Percentiles rank a stretch among this genome's conserved stretches.
Evolutionary conservation across 2,797 vertebrate genomes (phyloP).

Genomic region (Harpia harpyja): DNA sequence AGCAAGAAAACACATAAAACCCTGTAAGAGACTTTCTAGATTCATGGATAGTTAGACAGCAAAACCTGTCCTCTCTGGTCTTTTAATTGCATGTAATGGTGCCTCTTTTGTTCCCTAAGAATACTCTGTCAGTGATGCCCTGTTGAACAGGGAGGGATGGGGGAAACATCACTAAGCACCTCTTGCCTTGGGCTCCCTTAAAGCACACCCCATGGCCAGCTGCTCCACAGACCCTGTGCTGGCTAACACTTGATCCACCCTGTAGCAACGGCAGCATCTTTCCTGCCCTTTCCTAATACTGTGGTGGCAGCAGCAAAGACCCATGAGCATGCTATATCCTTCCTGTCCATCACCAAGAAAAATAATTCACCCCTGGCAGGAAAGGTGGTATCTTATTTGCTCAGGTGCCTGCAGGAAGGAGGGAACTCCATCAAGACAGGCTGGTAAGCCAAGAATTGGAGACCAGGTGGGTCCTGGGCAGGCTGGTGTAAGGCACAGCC

Average conservation of each 20-base stretch:
- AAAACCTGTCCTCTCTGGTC: background rate
- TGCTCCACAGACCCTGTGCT: background rate
- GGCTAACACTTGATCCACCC: background rate
- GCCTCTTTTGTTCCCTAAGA: background rate
- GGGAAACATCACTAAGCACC: background rate
- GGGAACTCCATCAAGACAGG: background rate
- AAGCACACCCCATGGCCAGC: rapidly evolving
- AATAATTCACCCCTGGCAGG: background rate
- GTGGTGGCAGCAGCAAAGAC: background rate
- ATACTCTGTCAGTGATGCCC: background rate
- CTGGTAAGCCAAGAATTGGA: background rate
- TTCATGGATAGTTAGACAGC: background rate
- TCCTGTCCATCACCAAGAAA: background rate
- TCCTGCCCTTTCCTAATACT: background rate
- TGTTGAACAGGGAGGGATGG: background rate
- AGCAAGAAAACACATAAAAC: background rate
- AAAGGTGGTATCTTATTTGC: background rate
- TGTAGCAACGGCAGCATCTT: background rate
- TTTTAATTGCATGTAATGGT: background rate
- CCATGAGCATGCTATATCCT: background rate
- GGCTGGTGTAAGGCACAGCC: background rate
- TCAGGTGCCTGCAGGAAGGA: background rate
- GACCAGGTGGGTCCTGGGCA: background rate
- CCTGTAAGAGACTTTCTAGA: background rate
- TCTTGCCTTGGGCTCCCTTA: background rate